phyloP scores from a whole-genome alignment of 2,888 invertebrate species.

The Urechis unicinctus region DNA sequence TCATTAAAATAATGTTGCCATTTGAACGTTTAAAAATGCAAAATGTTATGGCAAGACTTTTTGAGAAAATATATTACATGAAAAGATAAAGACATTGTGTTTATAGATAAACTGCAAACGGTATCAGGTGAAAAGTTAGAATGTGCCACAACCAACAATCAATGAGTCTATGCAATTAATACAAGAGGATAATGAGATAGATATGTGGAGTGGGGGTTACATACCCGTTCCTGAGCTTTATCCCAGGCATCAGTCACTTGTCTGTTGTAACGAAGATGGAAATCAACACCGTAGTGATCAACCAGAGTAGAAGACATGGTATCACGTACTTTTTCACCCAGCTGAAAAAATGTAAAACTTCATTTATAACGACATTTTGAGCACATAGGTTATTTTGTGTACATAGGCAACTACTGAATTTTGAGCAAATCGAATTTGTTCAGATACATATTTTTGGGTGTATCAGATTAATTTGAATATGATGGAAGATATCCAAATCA shows the following conservation, averaged over 20 bases:
- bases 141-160: too few species aligned
- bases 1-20: too few species aligned
- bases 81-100: too few species aligned
- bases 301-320: slow-evolving; percentile 62
- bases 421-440: not conserved
- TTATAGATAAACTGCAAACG: too few species aligned
- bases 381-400: not conserved
- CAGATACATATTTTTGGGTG: not conserved
- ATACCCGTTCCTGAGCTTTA: slow-evolving; percentile 78
- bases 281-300: slow-evolving; percentile 56
- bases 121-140: too few species aligned
- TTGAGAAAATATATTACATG: too few species aligned
- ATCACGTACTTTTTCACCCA: slow-evolving; percentile 55
- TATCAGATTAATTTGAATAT: not conserved
- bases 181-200: too few species aligned
- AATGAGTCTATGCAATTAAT: too few species aligned
- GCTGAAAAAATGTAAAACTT: slow-evolving; percentile 22
- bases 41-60: too few species aligned
- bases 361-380: not conserved
- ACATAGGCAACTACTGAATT: not conserved
- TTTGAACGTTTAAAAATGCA: too few species aligned
- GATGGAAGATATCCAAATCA: too few species aligned
- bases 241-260: slow-evolving; percentile 69
- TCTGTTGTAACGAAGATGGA: slow-evolving; percentile 23
- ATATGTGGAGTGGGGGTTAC: slow-evolving; percentile 42